phyloP scores from a whole-genome alignment of 2,113 vertebrate species.

The Propithecus coquereli region DNA sequence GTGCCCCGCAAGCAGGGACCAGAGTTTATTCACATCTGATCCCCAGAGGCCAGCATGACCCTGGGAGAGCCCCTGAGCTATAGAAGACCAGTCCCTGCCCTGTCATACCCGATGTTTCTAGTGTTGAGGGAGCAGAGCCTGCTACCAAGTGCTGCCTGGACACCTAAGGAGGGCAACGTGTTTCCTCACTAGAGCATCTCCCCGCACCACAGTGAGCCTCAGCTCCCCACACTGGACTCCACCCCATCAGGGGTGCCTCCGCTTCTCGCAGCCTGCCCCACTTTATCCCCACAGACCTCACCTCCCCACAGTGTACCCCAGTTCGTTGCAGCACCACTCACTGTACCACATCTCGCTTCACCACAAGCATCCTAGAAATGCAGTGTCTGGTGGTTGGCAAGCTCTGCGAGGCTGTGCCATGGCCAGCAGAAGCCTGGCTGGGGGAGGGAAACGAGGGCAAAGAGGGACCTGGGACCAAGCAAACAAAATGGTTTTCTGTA shows the following conservation, averaged over 20 bases:
- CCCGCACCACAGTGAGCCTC: neutral
- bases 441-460: neutral
- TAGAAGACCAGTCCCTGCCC: no score
- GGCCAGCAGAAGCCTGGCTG: neutral
- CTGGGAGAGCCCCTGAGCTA: neutral
- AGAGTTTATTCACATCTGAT: neutral
- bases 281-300: neutral
- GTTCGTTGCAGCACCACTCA: accelerated
- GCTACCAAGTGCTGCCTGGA: no score
- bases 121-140: no score
- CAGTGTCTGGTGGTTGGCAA: neutral
- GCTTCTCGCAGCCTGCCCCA: neutral
- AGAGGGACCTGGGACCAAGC: neutral
- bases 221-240: no score
- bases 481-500: neutral
- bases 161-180: no score
- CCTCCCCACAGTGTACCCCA: neutral
- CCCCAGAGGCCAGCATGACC: neutral
- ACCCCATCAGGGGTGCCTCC: neutral
- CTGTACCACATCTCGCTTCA: neutral
- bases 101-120: no score
- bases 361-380: neutral
- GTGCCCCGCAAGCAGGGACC: neutral
- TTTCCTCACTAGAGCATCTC: neutral
- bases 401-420: neutral